These are phyloP conservation scores for Odontothrips loti DNA, from an alignment of 2,888 invertebrate species.

Conservation along the genomic window DNA sequence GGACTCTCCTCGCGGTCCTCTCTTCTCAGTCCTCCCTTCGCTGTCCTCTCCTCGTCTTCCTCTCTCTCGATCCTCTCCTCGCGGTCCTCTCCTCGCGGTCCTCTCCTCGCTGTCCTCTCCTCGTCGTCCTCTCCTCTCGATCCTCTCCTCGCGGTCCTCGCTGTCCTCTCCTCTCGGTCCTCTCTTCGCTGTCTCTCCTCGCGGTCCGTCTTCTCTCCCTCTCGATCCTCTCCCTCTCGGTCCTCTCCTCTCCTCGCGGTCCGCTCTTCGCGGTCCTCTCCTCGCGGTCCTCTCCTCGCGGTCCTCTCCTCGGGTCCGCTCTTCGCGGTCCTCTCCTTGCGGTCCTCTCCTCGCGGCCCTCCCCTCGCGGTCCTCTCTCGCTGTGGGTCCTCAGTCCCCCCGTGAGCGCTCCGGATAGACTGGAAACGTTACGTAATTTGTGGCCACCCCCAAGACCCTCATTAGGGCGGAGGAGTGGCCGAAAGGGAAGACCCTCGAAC, in stretches of 20 bases:
- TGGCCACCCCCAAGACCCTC: no score
- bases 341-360: not conserved
- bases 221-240: no score
- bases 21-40: not conserved
- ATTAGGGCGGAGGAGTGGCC: no score
- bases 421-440: no score
- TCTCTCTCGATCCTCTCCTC: not conserved
- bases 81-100: not conserved
- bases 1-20: not conserved
- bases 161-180: no score
- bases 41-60: not conserved
- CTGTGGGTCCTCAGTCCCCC: no score
- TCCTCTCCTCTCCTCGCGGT: no score
- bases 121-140: not conserved
- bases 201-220: no score
- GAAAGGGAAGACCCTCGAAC: no score
- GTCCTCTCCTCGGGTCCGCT: not conserved
- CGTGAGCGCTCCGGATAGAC: no score
- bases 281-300: not conserved
- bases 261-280: not conserved
- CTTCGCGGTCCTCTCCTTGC: not conserved
- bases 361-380: not conserved
- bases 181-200: no score
- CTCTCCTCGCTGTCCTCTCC: not conserved
- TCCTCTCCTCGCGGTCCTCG: no score